Conservation (phyloP, 2,797 vertebrate genomes). For the Cossypha dichroa region DNA sequence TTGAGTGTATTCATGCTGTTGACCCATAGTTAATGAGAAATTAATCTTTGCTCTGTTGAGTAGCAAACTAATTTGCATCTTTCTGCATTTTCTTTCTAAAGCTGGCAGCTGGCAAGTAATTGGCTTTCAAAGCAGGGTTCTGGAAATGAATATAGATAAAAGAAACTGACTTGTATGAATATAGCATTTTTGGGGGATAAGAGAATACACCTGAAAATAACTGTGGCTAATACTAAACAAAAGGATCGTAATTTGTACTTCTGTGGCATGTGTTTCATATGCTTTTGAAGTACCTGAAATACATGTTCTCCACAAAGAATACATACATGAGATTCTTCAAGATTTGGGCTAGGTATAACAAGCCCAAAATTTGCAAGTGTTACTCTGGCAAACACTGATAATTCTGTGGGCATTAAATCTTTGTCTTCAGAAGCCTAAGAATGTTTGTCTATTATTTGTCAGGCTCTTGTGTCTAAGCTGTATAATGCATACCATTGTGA, state of each 20-base stretch:
- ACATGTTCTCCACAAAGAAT: not conserved
- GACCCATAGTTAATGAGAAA: not conserved
- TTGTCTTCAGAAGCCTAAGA: not conserved
- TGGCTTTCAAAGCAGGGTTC: not conserved
- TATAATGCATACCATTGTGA: not conserved
- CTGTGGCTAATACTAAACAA: not conserved
- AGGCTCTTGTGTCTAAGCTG: not conserved
- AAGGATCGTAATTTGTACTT: not conserved
- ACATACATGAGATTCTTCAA: not conserved
- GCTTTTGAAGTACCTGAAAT: not conserved
- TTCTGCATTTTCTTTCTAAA: not conserved
- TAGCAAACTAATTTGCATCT: not conserved
- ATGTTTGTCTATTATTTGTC: not conserved
- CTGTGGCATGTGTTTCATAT: not conserved
- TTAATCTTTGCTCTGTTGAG: not conserved
- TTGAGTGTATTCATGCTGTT: not conserved
- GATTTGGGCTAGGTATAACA: not conserved
- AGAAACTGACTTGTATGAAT: not conserved
- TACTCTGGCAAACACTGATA: not conserved
- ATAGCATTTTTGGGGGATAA: not conserved
- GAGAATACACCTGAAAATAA: not conserved
- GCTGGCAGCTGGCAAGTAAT: not conserved
- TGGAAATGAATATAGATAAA: not conserved
- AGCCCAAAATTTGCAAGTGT: not conserved
- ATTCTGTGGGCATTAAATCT: not conserved